Evolutionary conservation across 1,140 invertebrate genomes (phyloP).

Genomic region (Brachionus manjavacas): DNA sequence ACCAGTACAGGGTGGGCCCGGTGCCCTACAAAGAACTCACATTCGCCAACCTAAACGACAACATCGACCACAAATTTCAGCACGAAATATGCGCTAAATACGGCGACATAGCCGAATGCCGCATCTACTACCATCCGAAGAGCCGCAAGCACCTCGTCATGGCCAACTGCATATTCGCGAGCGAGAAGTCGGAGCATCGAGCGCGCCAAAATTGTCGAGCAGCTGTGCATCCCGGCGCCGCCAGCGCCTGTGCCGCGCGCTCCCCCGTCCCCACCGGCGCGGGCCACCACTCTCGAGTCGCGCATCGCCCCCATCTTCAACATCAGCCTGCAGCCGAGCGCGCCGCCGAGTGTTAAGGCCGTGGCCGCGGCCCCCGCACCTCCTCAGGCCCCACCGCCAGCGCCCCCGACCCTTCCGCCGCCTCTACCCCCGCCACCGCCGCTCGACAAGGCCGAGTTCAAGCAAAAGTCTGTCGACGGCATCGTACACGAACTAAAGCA

Average conservation of each 20-base stretch:
- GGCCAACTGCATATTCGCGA: conserved; percentile 78
- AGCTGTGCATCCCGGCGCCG: background rate
- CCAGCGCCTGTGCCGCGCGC: background rate
- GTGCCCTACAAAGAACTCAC: conserved; percentile 88
- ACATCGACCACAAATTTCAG: conserved; percentile 85
- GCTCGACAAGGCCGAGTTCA: conserved; percentile 53
- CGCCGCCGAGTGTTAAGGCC: background rate
- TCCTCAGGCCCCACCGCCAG: background rate
- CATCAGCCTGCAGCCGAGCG: background rate
- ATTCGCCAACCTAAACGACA: conserved; percentile 92
- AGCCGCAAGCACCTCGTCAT: conserved; percentile 90
- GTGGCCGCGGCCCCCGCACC: background rate
- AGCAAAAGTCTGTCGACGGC: background rate
- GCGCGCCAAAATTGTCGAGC: conserved; percentile 27
- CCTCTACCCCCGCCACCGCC: conserved; percentile 46
- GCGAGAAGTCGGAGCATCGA: conserved; percentile 68
- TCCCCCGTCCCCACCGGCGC: background rate
- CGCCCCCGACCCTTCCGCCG: conserved; percentile 26
- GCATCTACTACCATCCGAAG: conserved; percentile 77
- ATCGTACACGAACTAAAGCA: conserved; percentile 76
- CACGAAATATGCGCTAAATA: conserved; percentile 69
- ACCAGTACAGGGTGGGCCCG: conserved; percentile 81
- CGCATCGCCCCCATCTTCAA: conserved; percentile 24
- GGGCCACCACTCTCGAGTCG: conserved; percentile 5
- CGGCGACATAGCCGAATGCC: conserved; percentile 76